These are phyloP conservation scores for Caenorhabditis japonica DNA, from an alignment of 2,888 invertebrate species.

Conservation along the genomic window DNA sequence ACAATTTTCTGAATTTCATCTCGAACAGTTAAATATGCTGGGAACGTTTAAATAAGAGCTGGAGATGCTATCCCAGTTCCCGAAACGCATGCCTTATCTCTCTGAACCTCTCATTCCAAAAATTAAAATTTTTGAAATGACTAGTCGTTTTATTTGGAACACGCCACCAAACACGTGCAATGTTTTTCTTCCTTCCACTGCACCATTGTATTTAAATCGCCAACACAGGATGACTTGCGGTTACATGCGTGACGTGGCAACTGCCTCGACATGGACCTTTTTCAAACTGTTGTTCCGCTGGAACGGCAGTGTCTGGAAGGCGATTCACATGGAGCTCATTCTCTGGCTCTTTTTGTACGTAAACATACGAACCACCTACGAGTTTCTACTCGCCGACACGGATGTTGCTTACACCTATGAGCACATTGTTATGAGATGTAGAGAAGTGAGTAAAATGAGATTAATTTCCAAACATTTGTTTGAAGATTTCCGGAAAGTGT, in stretches of 20 bases:
- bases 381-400: conserved; percentile 36
- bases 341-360: conserved; percentile 61
- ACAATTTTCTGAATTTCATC: too few relatives aligned
- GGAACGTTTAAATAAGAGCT: too few relatives aligned
- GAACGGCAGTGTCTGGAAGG: conserved; percentile 69
- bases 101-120: too few relatives aligned
- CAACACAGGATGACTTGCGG: conserved; percentile 70
- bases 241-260: conserved; percentile 65
- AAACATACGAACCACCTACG: conserved; percentile 52
- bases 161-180: too few relatives aligned
- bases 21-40: too few relatives aligned
- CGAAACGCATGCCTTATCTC: too few relatives aligned
- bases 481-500: conserved; percentile 22
- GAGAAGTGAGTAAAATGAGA: conserved; percentile 9
- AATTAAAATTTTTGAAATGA: too few relatives aligned
- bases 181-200: too few relatives aligned
- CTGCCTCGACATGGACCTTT: conserved; percentile 61
- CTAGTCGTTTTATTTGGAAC: too few relatives aligned
- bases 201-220: too few relatives aligned
- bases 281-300: conserved; percentile 60
- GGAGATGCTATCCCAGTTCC: too few relatives aligned
- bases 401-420: conserved; percentile 35
- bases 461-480: neutral
- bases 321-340: conserved; percentile 57
- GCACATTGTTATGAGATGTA: conserved; percentile 37